These are phyloP conservation scores for Ametastegia equiseti DNA, from an alignment of 2,888 invertebrate species.

Conservation along the genomic window DNA sequence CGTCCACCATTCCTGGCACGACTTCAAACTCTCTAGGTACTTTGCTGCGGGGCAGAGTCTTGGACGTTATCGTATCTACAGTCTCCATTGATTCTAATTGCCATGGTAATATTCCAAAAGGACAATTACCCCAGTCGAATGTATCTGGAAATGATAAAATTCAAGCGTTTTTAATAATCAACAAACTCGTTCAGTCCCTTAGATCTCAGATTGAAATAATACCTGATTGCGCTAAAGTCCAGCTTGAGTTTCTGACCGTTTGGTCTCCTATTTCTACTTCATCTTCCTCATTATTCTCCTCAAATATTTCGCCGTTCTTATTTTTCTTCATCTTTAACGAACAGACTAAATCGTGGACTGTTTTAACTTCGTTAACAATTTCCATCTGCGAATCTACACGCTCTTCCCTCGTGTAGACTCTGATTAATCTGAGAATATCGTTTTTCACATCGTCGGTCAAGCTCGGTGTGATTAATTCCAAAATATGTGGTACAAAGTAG, in stretches of 20 bases:
- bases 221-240: slow-evolving; percentile 54
- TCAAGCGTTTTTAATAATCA: neutral
- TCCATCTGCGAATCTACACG: slow-evolving; percentile 55
- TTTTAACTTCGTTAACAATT: slow-evolving; percentile 69
- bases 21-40: slow-evolving; percentile 56
- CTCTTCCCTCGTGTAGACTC: slow-evolving; percentile 69
- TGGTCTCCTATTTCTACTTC: slow-evolving; percentile 57
- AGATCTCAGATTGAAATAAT: neutral
- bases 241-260: slow-evolving; percentile 62
- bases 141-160: slow-evolving; percentile 69
- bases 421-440: slow-evolving; percentile 60
- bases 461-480: slow-evolving; percentile 63
- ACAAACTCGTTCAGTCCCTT: neutral
- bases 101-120: slow-evolving; percentile 78
- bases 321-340: neutral
- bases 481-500: slow-evolving; percentile 61
- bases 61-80: slow-evolving; percentile 53
- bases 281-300: slow-evolving; percentile 19
- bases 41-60: neutral
- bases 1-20: slow-evolving; percentile 65
- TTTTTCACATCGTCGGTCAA: slow-evolving; percentile 56
- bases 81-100: slow-evolving; percentile 65
- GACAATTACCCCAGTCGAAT: slow-evolving; percentile 76
- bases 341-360: slow-evolving; percentile 74
- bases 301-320: slow-evolving; percentile 9